Base-by-base conservation (phyloP, 2,888 invertebrate genomes). In the Lasioglossum morio region DNA sequence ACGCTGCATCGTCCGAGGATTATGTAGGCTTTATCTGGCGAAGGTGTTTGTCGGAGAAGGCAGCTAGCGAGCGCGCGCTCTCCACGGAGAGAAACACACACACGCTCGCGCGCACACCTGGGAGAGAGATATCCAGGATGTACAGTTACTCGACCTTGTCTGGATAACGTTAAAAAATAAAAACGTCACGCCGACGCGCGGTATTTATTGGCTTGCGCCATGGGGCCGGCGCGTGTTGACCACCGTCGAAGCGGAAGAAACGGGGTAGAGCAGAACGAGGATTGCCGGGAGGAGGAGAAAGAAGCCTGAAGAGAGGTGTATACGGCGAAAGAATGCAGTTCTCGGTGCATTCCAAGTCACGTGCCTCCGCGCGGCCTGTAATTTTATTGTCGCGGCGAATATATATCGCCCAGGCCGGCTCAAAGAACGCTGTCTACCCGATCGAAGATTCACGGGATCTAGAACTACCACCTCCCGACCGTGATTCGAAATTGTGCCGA, bases 101-200 rank as follows among this genome's bases (percentile, higher is more conserved):
- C n/a, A 10, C n/a, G 10, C 23, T 0, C 8, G 2, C 48, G 23
- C 53, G 10, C 53, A 10, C 82, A 83, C 84, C 85, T 84, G 81
- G 78, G 23, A 53, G 53, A 79, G 77, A 84, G 87, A 82, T 83
- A 87, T 89, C 87, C 86, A 82, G 88, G 84, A 89, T 92, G n/a
- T 85, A 93, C 94, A 92, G 94, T 94, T 94, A 94, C 91, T 92
- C 93, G 93, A 93, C 93, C 93, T 94, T 94, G 94, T 91, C 92
- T 92, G 89, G 90, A 82, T 81, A 87, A 90, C 83, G 87, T 87
- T 91, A 87, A 90, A 85, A 83, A 92, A 87, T 86, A 92, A 90
- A 86, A 91, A 90, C 88, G 85, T 85, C 89, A 89, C 87, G 88
- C 89, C 90, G 90, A 87, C 84, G 87, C 84, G 76, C 70, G 80